Conservation (phyloP, 92 coral and sea anemone species). For the Parazoanthus atlanticus region DNA sequence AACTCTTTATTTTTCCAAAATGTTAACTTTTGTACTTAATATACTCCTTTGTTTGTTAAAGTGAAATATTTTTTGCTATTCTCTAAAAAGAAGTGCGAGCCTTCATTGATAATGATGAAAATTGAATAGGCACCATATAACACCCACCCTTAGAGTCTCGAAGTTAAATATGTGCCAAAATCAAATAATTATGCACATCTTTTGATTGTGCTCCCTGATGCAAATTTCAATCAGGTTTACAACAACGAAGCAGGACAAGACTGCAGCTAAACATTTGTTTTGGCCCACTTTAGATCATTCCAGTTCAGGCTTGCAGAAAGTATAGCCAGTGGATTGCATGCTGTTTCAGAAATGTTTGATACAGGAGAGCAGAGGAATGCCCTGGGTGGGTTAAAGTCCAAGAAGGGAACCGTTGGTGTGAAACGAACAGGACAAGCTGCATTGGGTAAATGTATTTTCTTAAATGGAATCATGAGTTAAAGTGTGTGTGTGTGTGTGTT, state of each 20-base stretch:
- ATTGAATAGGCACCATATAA: no score
- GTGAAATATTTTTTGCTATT: no score
- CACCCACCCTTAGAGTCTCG: no score
- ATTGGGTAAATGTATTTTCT: slow-evolving; percentile 71
- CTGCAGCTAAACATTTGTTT: background rate
- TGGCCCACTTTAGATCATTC: slow-evolving; percentile 69
- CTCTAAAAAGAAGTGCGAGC: no score
- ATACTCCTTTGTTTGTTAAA: no score
- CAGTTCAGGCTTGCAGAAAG: slow-evolving; percentile 78
- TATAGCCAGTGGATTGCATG: slow-evolving; percentile 46
- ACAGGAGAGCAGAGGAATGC: slow-evolving; percentile 68
- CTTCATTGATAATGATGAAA: no score
- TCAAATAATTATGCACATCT: no score
- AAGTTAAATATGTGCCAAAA: no score
- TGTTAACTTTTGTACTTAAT: no score
- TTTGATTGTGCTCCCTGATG: background rate
- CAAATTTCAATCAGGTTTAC: background rate
- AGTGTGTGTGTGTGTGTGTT: no score
- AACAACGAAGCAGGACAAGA: background rate
- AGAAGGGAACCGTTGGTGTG: slow-evolving; percentile 80
- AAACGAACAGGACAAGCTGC: slow-evolving; percentile 75
- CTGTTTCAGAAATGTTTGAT: slow-evolving; percentile 16
- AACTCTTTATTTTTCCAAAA: no score
- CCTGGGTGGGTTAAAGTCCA: slow-evolving; percentile 79
- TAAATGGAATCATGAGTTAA: no score